Evolutionary conservation across 1,140 invertebrate species (phyloP).

Genomic region (Microplitis demolitor): DNA sequence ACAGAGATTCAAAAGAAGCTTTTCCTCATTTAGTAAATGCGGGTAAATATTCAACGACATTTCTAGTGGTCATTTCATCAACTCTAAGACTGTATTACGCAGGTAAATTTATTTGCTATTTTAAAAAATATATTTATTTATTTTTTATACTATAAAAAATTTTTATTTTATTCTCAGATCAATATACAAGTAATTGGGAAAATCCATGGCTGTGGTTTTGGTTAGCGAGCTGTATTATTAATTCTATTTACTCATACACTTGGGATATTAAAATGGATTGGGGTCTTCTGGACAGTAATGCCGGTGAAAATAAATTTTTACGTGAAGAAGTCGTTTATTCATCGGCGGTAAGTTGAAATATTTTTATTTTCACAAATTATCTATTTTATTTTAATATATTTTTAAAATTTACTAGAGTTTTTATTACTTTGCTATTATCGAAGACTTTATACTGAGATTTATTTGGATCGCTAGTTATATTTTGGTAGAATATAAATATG

Average conservation of each 20-base stretch:
- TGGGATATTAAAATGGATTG: constrained; percentile 96
- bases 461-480: constrained; percentile 89
- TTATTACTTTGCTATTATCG: constrained; percentile 97
- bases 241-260: constrained; percentile 77
- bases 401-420: constrained; percentile 69
- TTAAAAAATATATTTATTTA: neutral
- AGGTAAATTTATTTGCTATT: constrained; percentile 59
- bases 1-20: constrained; percentile 84
- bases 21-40: constrained; percentile 98
- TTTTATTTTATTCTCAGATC: constrained; percentile 40
- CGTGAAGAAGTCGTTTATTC: constrained; percentile 73
- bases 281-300: constrained; percentile 83
- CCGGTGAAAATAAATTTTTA: constrained; percentile 76
- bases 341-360: constrained; percentile 60
- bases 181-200: constrained; percentile 54
- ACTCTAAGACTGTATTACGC: constrained; percentile 73
- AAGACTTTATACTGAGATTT: constrained; percentile 93
- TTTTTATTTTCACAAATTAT: constrained; percentile 23
- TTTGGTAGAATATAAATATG: constrained; percentile 80
- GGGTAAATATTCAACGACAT: constrained; percentile 97
- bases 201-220: constrained; percentile 76
- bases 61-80: constrained; percentile 89
- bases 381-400: neutral
- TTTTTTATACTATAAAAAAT: neutral
- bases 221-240: constrained; percentile 72